Base-by-base conservation (phyloP, 2,888 invertebrate genomes). In the Arrhopalites spinosus region DNA sequence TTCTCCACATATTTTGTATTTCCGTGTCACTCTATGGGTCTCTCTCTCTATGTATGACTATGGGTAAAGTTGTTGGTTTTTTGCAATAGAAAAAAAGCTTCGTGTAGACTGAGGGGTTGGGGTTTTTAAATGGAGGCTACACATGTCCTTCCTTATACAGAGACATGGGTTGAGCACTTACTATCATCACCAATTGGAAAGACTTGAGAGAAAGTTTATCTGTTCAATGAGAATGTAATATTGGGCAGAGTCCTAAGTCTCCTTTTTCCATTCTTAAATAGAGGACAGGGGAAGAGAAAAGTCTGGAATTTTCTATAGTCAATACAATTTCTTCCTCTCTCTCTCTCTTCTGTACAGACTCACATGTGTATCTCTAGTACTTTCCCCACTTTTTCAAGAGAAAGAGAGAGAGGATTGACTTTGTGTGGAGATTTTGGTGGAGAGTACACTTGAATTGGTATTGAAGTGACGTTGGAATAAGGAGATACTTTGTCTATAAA, bases 391-490 rank as follows among this genome's bases (percentile, higher is more conserved):
- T 36, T 36, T 36, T 11, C 36, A 36, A 36, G 11, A n/a, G n/a
- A 36, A 36, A 36, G 36, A 36, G 36, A 36, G 36, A 36, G 11
- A 36, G 36, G 36, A 36, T n/a, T n/a, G 25, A 36, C 43, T 20
- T 47, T 68, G 25, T 68, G n/a, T 47, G 47, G 47, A 68, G 67
- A 45, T 47, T 68, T 68, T 68, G 45, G 45, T 68, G 67, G 67
- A 20, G 23, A 8, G 8, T 59, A 25, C 13, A 59, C 59, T 59
- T 59, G 59, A 20, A 53, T n/a, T 3, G 17, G 53, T 53, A 53
- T 53, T 53, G 53, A 2, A 59, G 23, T 59, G 11, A 20, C 53
- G 8, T 53, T 15, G 23, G 53, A 15, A 53, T 8, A 53, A 59
- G 59, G 11, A 23, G 20, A 23, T 2, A 25, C 2, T 59, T 25